A percentile compares a stretch with the other conserved stretches of the same genome.
Conservation (phyloP, 92 coral and sea anemone species). For the Pocillopora meandrina region DNA sequence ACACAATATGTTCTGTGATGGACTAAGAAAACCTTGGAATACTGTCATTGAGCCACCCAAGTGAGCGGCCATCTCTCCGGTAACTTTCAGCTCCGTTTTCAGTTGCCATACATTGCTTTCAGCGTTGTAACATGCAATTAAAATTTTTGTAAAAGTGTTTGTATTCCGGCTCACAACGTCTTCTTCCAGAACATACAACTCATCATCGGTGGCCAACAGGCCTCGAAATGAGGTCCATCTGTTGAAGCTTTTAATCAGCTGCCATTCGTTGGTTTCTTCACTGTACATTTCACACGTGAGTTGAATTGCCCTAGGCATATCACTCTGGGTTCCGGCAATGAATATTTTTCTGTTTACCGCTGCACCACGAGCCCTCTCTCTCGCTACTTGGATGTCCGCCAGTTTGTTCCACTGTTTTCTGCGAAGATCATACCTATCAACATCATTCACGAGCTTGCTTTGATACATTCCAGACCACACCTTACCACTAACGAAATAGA, state of each 20-base stretch:
- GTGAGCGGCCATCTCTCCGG: too few species aligned
- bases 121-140: too few species aligned
- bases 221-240: neutral
- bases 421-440: slow-evolving; percentile 18
- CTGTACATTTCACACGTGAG: neutral
- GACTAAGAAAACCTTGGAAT: too few species aligned
- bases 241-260: neutral
- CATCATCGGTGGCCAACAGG: neutral
- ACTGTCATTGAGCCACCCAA: too few species aligned
- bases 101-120: too few species aligned
- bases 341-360: slow-evolving; percentile 15
- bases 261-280: slow-evolving; percentile 10
- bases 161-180: too few species aligned
- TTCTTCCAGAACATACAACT: neutral
- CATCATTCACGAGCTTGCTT: neutral
- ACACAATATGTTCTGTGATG: too few species aligned
- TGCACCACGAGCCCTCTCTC: neutral
- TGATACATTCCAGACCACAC: neutral
- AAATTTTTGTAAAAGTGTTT: too few species aligned
- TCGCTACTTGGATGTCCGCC: slow-evolving; percentile 2
- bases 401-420: slow-evolving; percentile 8
- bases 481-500: slow-evolving; percentile 13
- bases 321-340: neutral
- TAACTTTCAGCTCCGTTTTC: too few species aligned
- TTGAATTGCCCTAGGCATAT: neutral